phyloP scores from a whole-genome alignment of 2,888 invertebrate genomes.

The Aradus depressus region DNA sequence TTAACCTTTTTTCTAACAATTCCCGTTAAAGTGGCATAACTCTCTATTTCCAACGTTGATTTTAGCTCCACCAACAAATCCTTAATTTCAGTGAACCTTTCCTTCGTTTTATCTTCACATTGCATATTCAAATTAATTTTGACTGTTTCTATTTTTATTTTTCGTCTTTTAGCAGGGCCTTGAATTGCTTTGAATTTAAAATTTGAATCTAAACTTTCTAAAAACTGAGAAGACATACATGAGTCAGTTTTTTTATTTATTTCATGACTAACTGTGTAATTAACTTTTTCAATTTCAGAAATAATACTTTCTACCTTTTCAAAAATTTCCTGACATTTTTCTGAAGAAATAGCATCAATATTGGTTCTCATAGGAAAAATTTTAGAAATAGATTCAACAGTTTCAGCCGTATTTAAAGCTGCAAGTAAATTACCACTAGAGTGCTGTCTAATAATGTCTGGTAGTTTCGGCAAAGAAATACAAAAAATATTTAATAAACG shows the following conservation, averaged over 20 bases:
- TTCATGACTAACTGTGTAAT: neutral
- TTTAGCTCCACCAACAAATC: constrained; percentile 11
- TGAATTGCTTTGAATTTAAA: neutral
- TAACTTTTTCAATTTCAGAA: no score
- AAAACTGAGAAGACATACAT: no score
- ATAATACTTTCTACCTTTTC: no score
- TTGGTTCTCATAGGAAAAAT: no score
- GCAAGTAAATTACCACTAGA: no score
- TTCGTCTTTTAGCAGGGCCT: constrained; percentile 12
- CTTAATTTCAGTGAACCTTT: constrained; percentile 13
- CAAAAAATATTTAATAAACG: no score
- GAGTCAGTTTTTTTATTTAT: neutral
- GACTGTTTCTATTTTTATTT: constrained; percentile 9
- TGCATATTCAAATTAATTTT: constrained; percentile 7
- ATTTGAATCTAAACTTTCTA: neutral
- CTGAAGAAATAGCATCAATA: no score
- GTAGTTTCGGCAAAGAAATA: no score
- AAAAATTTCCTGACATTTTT: no score
- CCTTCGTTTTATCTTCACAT: no score
- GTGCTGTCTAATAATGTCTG: no score
- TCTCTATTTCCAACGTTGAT: constrained; percentile 1
- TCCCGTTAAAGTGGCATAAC: constrained; percentile 1
- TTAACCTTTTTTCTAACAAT: constrained; percentile 11
- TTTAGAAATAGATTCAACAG: constrained; percentile 1
- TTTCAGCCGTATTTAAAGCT: no score